Conservation (phyloP, 2,888 invertebrate genomes). For the Acanthosepion lycidas region DNA sequence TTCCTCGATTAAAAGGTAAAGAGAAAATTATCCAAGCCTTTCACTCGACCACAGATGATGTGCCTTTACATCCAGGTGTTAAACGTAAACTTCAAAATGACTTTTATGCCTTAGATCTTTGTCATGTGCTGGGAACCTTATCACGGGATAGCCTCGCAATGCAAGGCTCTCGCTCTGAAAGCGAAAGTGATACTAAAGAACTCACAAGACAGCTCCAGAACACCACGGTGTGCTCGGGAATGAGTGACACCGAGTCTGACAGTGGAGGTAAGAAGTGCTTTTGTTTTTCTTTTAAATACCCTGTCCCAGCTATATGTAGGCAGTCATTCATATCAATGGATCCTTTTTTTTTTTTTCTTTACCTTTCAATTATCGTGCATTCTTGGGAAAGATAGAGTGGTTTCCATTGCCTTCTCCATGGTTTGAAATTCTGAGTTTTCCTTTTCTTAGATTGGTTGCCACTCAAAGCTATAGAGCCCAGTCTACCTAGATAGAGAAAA, state of each 20-base stretch:
- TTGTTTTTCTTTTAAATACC: too few species aligned
- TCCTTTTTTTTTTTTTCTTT: too few species aligned
- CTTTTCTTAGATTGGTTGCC: too few species aligned
- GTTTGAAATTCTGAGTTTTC: too few species aligned
- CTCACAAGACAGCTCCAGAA: conserved; percentile 45
- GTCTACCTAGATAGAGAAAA: too few species aligned
- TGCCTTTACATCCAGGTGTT: conserved; percentile 54
- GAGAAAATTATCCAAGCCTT: conserved; percentile 54
- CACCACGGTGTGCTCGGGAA: conserved; percentile 35
- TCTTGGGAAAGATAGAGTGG: too few species aligned
- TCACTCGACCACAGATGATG: conserved; percentile 54
- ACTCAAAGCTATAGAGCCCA: too few species aligned
- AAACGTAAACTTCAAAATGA: conserved; percentile 61
- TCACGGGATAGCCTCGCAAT: neutral
- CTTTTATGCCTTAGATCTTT: conserved; percentile 38
- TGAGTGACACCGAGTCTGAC: conserved; percentile 46
- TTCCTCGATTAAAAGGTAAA: conserved; percentile 57
- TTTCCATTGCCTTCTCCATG: too few species aligned
- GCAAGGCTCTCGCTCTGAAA: conserved; percentile 24
- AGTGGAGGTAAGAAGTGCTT: conserved; percentile 41
- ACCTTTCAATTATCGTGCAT: too few species aligned
- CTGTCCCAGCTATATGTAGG: too few species aligned
- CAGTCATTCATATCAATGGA: too few species aligned
- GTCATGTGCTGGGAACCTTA: neutral
- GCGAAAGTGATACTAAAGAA: conserved; percentile 13